These are phyloP conservation scores for Channallabes apus DNA, from an alignment of 2,797 vertebrate species.

Conservation along the genomic window DNA sequence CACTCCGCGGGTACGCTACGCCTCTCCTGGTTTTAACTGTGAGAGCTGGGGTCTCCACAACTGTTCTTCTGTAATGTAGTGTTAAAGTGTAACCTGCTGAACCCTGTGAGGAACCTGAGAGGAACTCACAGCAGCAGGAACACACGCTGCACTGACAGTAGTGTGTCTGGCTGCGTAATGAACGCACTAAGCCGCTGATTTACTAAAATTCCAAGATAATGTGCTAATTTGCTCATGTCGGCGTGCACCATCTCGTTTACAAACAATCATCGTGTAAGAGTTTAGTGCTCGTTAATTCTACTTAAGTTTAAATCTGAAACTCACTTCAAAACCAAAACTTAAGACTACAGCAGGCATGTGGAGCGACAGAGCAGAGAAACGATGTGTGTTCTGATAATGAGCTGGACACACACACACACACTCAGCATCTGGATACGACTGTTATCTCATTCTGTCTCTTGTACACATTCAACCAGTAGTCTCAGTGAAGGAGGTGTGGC, in stretches of 20 bases:
- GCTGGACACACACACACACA: background rate
- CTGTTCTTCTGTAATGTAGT: background rate
- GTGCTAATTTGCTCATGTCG: background rate
- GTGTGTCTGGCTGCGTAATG: background rate
- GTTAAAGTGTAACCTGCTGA: background rate
- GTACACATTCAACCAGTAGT: background rate
- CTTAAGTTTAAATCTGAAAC: background rate
- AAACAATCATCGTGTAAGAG: background rate
- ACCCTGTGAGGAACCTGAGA: background rate
- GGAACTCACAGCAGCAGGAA: background rate
- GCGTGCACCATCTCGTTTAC: background rate
- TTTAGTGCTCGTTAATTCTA: background rate
- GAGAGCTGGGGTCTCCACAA: background rate
- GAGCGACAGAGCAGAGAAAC: background rate
- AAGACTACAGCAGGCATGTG: background rate
- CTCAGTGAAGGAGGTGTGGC: too few relatives aligned
- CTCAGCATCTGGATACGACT: background rate
- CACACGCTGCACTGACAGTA: background rate
- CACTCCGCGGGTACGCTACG: background rate
- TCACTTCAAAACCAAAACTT: background rate
- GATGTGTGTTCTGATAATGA: background rate
- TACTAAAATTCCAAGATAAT: background rate
- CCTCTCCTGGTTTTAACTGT: background rate
- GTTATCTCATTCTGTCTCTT: background rate
- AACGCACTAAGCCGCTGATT: background rate